These are phyloP conservation scores for Xiphophorus hellerii DNA, from an alignment of 2,113 vertebrate species.

Conservation along the genomic window DNA sequence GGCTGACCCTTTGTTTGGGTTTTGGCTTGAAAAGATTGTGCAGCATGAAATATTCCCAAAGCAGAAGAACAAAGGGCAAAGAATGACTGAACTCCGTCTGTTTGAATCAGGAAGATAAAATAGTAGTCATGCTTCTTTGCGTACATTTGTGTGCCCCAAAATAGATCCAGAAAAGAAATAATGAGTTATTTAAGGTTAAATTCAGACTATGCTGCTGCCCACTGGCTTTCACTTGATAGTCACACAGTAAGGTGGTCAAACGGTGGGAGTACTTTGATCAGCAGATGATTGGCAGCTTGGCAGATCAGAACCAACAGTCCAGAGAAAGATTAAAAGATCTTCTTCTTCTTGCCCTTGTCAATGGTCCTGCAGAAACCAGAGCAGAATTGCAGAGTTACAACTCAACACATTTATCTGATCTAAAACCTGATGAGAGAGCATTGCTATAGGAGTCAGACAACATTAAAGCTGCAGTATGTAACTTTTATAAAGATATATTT, in stretches of 20 bases:
- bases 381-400: not conserved
- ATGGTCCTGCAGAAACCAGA: conserved; percentile 82
- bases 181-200: conserved; percentile 45
- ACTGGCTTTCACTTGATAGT: conserved; percentile 75
- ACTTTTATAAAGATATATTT: too few species aligned
- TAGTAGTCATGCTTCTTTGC: not conserved
- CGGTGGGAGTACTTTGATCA: too few species aligned
- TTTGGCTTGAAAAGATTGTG: conserved; percentile 83
- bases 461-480: too few species aligned
- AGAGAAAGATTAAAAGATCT: conserved; percentile 90
- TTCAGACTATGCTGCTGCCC: conserved; percentile 40
- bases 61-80: conserved; percentile 21
- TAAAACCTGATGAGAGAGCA: too few species aligned
- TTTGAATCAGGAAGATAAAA: not conserved
- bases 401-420: not conserved
- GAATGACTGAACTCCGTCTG: conserved; percentile 21
- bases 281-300: too few species aligned
- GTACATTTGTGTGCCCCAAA: too few species aligned
- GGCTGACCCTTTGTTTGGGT: conserved; percentile 9
- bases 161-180: not conserved
- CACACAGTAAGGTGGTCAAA: too few species aligned
- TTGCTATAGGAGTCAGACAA: too few species aligned
- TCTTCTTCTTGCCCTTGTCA: conserved; percentile 90
- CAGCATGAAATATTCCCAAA: conserved; percentile 72
- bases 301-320: conserved; percentile 34